A percentile compares a stretch with the other conserved stretches of the same genome.
These are phyloP conservation scores for Lissocephala sabroskyi DNA, from an alignment of 2,888 invertebrate genomes.

Conservation along the genomic window DNA sequence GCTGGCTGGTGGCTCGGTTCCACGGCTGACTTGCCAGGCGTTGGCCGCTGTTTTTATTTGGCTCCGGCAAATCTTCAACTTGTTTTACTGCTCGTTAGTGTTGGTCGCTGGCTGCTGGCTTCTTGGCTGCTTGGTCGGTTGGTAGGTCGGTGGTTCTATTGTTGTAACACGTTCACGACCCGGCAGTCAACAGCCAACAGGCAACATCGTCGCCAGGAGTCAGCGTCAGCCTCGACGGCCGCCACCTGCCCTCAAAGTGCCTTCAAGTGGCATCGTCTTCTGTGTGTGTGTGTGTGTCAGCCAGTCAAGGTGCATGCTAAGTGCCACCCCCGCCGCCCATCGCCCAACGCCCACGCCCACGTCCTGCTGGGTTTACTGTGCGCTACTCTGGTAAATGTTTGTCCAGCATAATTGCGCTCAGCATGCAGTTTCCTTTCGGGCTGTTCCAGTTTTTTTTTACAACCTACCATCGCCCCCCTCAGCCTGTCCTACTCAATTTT, in stretches of 20 bases:
- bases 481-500: neutral
- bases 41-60: slow-evolving; percentile 44
- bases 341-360: too few species aligned
- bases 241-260: neutral
- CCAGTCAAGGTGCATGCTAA: slow-evolving; percentile 58
- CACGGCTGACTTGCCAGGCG: too few species aligned
- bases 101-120: slow-evolving; percentile 34
- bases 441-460: slow-evolving; percentile 1
- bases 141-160: slow-evolving; percentile 27
- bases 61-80: slow-evolving; percentile 59
- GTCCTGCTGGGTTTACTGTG: slow-evolving; percentile 17
- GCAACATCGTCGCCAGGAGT: slow-evolving; percentile 9
- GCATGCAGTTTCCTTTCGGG: slow-evolving; percentile 47
- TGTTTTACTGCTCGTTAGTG: slow-evolving; percentile 65
- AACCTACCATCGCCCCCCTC: neutral
- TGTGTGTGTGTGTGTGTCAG: slow-evolving; percentile 25
- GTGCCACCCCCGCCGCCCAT: slow-evolving; percentile 30
- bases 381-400: slow-evolving; percentile 49
- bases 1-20: too few species aligned
- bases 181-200: slow-evolving; percentile 34
- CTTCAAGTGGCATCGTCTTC: neutral
- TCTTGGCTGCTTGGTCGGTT: slow-evolving; percentile 17
- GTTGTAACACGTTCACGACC: slow-evolving; percentile 52
- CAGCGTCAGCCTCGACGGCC: neutral
- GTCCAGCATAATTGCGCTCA: slow-evolving; percentile 65